Percentiles rank a stretch among this genome's conserved stretches.
phyloP scores from a whole-genome alignment of 2,888 invertebrate species.

The Luffia ferchaultella region DNA sequence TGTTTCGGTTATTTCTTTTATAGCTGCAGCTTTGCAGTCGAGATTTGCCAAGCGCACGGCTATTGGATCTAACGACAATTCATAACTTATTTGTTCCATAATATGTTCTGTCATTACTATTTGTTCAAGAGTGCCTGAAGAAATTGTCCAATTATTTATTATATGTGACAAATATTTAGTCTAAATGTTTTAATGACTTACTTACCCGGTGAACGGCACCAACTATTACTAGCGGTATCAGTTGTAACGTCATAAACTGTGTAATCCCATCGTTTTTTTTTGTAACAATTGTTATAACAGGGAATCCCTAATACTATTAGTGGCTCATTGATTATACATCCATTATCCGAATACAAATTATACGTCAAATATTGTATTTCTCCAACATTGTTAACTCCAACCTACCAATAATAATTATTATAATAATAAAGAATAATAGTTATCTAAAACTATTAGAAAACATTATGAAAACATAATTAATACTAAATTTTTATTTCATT shows the following conservation, averaged over 20 bases:
- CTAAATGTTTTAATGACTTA: background rate
- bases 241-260: slow-evolving; percentile 37
- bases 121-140: slow-evolving; percentile 56
- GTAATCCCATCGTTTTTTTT: slow-evolving; percentile 48
- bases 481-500: background rate
- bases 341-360: slow-evolving; percentile 30
- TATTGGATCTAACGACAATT: slow-evolving; percentile 58
- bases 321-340: slow-evolving; percentile 31
- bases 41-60: slow-evolving; percentile 64
- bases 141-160: slow-evolving; percentile 4
- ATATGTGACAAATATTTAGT: no score
- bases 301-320: slow-evolving; percentile 18
- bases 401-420: background rate
- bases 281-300: slow-evolving; percentile 41
- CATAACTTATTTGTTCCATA: slow-evolving; percentile 70
- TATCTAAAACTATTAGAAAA: background rate
- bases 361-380: slow-evolving; percentile 57
- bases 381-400: slow-evolving; percentile 53
- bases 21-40: slow-evolving; percentile 21
- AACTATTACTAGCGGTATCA: slow-evolving; percentile 66
- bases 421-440: background rate
- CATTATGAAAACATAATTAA: background rate
- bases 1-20: slow-evolving; percentile 53
- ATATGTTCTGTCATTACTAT: slow-evolving; percentile 63
- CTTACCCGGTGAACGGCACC: slow-evolving; percentile 51